A percentile compares a stretch with the other conserved stretches of the same genome.
phyloP scores from a whole-genome alignment of 2,888 invertebrate species.

The Pandemis heparana region DNA sequence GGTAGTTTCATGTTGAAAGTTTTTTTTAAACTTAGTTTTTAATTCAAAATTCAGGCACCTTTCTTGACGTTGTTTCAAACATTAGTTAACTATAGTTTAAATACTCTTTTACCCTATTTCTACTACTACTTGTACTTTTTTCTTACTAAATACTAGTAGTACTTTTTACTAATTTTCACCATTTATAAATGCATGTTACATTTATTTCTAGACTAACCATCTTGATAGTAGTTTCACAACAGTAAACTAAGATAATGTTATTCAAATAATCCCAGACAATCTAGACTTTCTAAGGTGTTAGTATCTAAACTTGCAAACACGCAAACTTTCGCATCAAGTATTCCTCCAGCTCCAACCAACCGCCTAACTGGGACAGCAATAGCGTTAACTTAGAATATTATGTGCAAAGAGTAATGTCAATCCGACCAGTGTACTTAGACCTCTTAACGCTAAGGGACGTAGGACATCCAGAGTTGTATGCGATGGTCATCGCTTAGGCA shows the following conservation, averaged over 20 bases:
- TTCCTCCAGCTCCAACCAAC: constrained; percentile 9
- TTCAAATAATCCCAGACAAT: not conserved
- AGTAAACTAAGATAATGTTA: not conserved
- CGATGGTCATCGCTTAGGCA: constrained; percentile 28
- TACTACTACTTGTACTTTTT: not conserved
- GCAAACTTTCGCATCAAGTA: constrained; percentile 20
- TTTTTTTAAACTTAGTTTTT: too few species aligned
- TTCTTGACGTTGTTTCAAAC: too few species aligned
- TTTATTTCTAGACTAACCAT: not conserved
- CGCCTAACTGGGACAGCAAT: constrained; percentile 20
- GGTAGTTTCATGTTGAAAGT: too few species aligned
- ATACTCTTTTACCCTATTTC: too few species aligned
- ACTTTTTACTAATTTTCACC: too few species aligned
- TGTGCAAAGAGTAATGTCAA: constrained; percentile 15
- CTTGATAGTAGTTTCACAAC: not conserved
- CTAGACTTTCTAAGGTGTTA: not conserved
- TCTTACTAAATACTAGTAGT: too few species aligned
- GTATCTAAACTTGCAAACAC: not conserved
- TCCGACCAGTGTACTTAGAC: constrained; percentile 8
- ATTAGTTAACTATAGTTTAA: too few species aligned
- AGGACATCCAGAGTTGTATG: not conserved
- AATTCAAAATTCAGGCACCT: too few species aligned
- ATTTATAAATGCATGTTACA: too few species aligned
- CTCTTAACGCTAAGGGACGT: not conserved
- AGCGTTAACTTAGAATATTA: constrained; percentile 26